Conservation (phyloP, 2,888 invertebrate genomes). For the Oscheius sp. region DNA sequence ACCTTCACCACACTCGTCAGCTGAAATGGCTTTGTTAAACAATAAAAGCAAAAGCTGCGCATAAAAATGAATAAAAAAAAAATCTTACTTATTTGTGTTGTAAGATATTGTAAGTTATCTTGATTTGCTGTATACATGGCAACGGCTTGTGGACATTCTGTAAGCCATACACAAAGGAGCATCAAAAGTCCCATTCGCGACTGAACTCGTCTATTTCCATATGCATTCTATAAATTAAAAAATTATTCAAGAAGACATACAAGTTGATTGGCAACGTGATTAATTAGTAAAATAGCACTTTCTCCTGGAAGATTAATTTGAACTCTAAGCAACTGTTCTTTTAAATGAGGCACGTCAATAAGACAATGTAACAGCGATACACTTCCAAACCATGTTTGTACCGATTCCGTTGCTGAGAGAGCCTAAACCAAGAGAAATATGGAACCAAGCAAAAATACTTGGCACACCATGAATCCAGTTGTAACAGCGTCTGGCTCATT, state of each 20-base stretch:
- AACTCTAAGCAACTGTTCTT: conserved; percentile 89
- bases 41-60: background rate
- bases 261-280: conserved; percentile 79
- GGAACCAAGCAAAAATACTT: conserved; percentile 11
- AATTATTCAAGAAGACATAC: conserved; percentile 14
- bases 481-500: conserved; percentile 73
- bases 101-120: conserved; percentile 61
- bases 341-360: conserved; percentile 77
- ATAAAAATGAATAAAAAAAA: background rate
- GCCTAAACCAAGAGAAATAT: conserved; percentile 34
- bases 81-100: conserved; percentile 59
- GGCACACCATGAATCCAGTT: conserved; percentile 44
- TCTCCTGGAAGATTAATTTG: conserved; percentile 82
- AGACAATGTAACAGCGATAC: conserved; percentile 89
- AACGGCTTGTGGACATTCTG: conserved; percentile 85
- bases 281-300: conserved; percentile 80
- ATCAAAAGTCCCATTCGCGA: conserved; percentile 88
- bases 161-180: conserved; percentile 87
- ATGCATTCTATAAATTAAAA: conserved; percentile 31
- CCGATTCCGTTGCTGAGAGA: conserved; percentile 47
- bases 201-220: conserved; percentile 73
- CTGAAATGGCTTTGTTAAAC: conserved; percentile 64
- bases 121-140: conserved; percentile 79
- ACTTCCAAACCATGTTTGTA: conserved; percentile 80
- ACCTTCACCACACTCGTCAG: conserved; percentile 84